Evolutionary conservation across 2,888 invertebrate species (phyloP), one percentile per base, ranked within the genome.

Genomic region (Andrena hattorfiana): DNA sequence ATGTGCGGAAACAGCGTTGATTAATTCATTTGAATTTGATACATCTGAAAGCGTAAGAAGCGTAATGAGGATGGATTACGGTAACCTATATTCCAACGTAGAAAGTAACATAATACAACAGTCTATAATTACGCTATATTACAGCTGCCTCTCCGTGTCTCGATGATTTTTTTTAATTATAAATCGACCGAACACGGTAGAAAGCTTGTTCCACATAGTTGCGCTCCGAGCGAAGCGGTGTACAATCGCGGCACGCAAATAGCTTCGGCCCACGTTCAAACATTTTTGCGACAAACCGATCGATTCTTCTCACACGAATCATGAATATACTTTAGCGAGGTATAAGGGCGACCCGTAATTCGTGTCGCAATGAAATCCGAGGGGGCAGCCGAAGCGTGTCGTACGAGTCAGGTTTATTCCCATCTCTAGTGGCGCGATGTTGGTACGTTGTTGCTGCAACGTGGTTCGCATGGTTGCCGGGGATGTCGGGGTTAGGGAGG

Each of bases 401-500:
- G 64, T 68, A 79, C 68, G 60, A 70, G 70, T 72, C 80, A 49
- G 75, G 75, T 80, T 82, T 70, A 80, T 80, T 70, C 70, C 80
- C 81, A 80, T 81, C 75, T 78, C 62, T 78, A 68, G 68, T 13
- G 35, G 68, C 59, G 35, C 35, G 59, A 76, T 81, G 76, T 83
- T 76, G 79, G 86, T 86, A 79, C 74, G 84, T 82, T 86, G 86
- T 85, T 77, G 77, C 72, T 83, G 81, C 85, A 87, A 79, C 79
- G 77, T 81, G 83, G 85, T 81, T 84, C 81, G 84, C 85, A 83
- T 79, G 89, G 87, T 87, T 79, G 84, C 78, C 70, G 60, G 74
- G 79, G 83, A 69, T 68, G 62, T 71, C 60, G 64, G 71, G 79
- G 79, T 66, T 74, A 60, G 66, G 71, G 75, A 80, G 77, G 77